Evolutionary conservation across 2,113 vertebrate genomes (phyloP).

Genomic region (Notarius lentiginosus): DNA sequence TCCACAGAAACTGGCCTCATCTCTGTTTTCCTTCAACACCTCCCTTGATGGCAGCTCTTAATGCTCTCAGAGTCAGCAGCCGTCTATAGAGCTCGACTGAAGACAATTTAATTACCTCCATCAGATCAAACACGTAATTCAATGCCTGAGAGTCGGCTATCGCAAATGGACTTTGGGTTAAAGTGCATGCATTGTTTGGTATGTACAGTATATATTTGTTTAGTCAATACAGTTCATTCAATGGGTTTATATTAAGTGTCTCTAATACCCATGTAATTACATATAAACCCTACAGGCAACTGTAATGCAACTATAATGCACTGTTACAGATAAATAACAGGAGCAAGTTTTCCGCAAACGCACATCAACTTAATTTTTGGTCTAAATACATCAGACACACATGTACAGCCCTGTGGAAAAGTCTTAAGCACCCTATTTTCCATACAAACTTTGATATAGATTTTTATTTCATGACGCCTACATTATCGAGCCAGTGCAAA

Average conservation of each 20-base stretch:
- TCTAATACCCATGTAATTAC: neutral
- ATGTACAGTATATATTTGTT: neutral
- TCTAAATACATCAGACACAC: neutral
- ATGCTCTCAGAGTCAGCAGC: slow-evolving; percentile 25
- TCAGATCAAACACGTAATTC: slow-evolving; percentile 43
- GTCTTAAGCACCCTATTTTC: too few relatives aligned
- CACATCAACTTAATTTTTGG: neutral
- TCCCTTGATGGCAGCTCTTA: slow-evolving; percentile 36
- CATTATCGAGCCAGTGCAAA: too few relatives aligned
- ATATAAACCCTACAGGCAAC: neutral
- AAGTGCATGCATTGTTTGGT: slow-evolving; percentile 19
- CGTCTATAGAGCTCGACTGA: slow-evolving; percentile 15
- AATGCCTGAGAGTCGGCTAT: neutral
- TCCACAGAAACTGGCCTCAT: slow-evolving; percentile 18
- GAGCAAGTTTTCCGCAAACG: neutral
- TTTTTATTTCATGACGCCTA: too few relatives aligned
- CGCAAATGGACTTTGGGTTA: slow-evolving; percentile 29
- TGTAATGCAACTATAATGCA: neutral
- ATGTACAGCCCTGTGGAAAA: neutral
- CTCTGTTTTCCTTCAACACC: slow-evolving; percentile 44
- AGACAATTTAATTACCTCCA: slow-evolving; percentile 40
- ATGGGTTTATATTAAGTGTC: neutral
- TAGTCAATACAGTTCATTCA: neutral
- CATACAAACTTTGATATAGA: too few relatives aligned
- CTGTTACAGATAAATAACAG: neutral